Conservation (phyloP, 2,113 vertebrate species). For the Labeo rohita region DNA sequence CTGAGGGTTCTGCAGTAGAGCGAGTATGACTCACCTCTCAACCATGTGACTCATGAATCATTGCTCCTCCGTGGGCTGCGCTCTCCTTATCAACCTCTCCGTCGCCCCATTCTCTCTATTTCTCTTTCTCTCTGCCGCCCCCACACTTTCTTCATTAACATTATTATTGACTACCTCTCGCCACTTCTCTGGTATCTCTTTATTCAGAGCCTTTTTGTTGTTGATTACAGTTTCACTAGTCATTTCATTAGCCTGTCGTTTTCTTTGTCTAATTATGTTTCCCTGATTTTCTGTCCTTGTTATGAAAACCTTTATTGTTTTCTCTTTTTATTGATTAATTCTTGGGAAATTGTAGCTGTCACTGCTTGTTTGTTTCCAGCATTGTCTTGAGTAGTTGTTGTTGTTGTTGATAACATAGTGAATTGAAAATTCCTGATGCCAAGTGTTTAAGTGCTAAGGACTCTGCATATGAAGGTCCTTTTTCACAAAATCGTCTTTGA, state of each 20-base stretch:
- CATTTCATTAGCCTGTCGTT: constrained; percentile 3
- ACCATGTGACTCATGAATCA: constrained; percentile 79
- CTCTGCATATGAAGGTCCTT: background rate
- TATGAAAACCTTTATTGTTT: background rate
- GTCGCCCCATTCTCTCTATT: constrained; percentile 38
- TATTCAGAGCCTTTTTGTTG: constrained; percentile 20
- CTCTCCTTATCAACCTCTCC: constrained; percentile 63
- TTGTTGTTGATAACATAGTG: background rate
- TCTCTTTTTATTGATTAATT: background rate
- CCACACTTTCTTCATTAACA: constrained; percentile 31
- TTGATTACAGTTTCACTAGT: constrained; percentile 8
- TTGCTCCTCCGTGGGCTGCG: constrained; percentile 70
- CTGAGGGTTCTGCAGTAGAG: constrained; percentile 70
- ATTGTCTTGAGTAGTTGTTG: background rate
- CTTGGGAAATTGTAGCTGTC: background rate
- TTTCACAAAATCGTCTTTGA: background rate
- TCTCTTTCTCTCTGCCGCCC: constrained; percentile 20
- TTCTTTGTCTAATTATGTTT: background rate
- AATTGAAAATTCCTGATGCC: background rate
- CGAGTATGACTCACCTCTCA: constrained; percentile 76
- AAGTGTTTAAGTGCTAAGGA: background rate
- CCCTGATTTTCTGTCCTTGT: background rate
- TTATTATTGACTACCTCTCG: constrained; percentile 39
- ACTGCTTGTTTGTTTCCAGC: constrained; percentile 4
- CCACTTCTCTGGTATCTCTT: constrained; percentile 16